Conservation (phyloP, 2,113 vertebrate genomes). For the Equus przewalskii region DNA sequence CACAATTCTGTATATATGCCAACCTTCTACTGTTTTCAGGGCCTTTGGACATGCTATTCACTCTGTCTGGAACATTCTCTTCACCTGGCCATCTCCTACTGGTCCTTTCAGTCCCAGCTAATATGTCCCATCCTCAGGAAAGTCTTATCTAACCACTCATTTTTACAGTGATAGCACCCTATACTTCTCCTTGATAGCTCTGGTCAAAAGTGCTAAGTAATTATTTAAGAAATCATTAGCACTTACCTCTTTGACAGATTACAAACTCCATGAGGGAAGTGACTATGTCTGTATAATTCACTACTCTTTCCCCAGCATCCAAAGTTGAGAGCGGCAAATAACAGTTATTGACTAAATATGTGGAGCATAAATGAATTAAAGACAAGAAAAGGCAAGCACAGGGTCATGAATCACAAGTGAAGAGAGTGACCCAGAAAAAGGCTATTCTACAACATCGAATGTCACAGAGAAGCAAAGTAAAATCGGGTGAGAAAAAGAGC, state of each 20-base stretch:
- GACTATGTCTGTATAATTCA: not conserved
- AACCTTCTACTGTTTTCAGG: not conserved
- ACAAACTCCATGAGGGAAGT: not conserved
- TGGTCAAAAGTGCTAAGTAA: not conserved
- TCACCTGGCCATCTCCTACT: not conserved
- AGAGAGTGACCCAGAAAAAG: not conserved
- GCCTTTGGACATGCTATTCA: not conserved
- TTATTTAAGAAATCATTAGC: not conserved
- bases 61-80: not conserved
- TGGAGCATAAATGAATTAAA: not conserved
- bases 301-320: not conserved
- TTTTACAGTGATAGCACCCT: not conserved
- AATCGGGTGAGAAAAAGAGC: not conserved
- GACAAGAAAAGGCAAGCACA: not conserved
- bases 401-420: not conserved
- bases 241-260: not conserved
- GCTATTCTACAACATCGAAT: not conserved
- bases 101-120: not conserved
- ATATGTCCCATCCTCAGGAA: not conserved
- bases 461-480: not conserved
- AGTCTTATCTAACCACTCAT: not conserved
- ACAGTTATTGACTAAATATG: not conserved
- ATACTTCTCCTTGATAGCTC: not conserved
- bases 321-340: not conserved
- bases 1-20: not conserved